phyloP scores from a whole-genome alignment of 2,113 vertebrate genomes.

The Melanostigma gelatinosum region DNA sequence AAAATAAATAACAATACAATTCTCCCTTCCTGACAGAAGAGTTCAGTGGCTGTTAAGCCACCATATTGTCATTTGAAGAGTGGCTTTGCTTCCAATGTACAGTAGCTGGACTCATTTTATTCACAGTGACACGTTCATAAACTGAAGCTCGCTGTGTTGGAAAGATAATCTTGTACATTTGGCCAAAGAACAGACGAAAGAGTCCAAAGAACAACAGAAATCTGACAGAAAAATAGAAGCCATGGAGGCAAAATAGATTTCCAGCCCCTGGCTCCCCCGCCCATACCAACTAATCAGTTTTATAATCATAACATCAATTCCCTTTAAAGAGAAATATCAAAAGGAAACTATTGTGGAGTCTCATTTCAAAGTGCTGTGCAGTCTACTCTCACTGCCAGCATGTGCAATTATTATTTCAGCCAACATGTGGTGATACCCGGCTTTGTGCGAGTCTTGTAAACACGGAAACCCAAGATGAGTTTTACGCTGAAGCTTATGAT shows the following conservation, averaged over 20 bases:
- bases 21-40: constrained; percentile 59
- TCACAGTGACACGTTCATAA: constrained; percentile 59
- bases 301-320: constrained; percentile 50
- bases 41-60: constrained; percentile 69
- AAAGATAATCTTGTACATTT: constrained; percentile 67
- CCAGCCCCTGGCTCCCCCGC: constrained; percentile 16
- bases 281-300: constrained; percentile 43
- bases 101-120: constrained; percentile 49
- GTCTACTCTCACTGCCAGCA: constrained; percentile 22
- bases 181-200: constrained; percentile 38
- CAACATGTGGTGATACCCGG: background rate
- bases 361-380: constrained; percentile 22
- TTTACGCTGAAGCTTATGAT: background rate
- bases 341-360: constrained; percentile 26
- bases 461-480: constrained; percentile 1
- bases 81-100: constrained; percentile 54
- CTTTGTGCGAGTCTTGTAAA: constrained; percentile 16
- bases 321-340: constrained; percentile 28
- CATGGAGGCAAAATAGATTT: constrained; percentile 49
- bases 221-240: constrained; percentile 38
- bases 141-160: constrained; percentile 49
- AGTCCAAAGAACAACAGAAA: constrained; percentile 42
- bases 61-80: constrained; percentile 64
- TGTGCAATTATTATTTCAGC: constrained; percentile 29
- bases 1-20: constrained; percentile 74